A percentile compares a stretch with the other conserved stretches of the same genome.
phyloP scores from a whole-genome alignment of 2,888 invertebrate genomes.

The Graphium colonna region DNA sequence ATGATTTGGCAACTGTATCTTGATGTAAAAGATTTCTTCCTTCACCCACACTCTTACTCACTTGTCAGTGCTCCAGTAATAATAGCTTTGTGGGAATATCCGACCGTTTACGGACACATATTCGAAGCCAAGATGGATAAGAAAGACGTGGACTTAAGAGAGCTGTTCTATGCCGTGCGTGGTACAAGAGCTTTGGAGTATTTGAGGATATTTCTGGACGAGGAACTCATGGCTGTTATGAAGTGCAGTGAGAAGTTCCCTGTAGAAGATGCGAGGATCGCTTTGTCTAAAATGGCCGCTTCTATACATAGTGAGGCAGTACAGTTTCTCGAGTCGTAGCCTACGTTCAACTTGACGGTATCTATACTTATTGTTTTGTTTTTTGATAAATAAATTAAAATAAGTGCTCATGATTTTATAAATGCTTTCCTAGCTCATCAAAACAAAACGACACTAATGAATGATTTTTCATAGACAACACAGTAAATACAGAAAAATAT shows the following conservation, averaged over 20 bases:
- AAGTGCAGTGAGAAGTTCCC: conserved; percentile 55
- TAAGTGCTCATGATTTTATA: too few species aligned
- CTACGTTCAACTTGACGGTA: background rate
- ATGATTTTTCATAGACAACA: too few species aligned
- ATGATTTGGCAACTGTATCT: conserved; percentile 68
- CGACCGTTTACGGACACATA: conserved; percentile 58
- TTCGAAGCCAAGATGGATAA: conserved; percentile 52
- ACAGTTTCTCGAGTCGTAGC: conserved; percentile 57
- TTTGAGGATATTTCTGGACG: conserved; percentile 51
- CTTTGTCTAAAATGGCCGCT: conserved; percentile 67
- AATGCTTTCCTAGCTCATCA: too few species aligned
- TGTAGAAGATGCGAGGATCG: conserved; percentile 54
- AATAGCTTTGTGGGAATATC: conserved; percentile 67
- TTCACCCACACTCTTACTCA: conserved; percentile 63
- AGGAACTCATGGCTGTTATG: conserved; percentile 56
- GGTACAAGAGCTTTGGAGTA: conserved; percentile 64
- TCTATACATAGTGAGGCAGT: conserved; percentile 58
- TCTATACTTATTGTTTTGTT: background rate
- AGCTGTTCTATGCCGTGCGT: conserved; percentile 60
- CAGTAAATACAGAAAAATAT: too few species aligned
- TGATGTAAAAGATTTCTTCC: conserved; percentile 68
- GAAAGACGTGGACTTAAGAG: conserved; percentile 52
- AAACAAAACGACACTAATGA: too few species aligned
- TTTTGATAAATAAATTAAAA: background rate
- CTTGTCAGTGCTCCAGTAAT: conserved; percentile 62